phyloP scores from a whole-genome alignment of 2,113 vertebrate species.

The Urocynchramus pylzowi region DNA sequence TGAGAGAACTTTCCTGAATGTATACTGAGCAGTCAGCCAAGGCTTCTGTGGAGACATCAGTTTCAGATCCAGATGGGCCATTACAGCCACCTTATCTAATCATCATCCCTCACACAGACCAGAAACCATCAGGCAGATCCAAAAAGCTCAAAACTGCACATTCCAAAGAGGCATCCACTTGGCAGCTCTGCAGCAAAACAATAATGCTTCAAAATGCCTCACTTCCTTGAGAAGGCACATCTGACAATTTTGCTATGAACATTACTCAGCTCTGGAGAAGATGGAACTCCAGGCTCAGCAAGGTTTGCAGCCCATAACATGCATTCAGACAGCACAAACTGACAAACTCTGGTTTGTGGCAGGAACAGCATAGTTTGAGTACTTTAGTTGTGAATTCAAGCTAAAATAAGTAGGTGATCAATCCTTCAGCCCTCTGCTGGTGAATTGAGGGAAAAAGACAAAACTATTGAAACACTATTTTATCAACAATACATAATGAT shows the following conservation, averaged over 20 bases:
- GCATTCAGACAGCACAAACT: neutral
- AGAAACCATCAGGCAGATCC: neutral
- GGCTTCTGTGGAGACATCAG: neutral
- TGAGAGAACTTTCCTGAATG: neutral
- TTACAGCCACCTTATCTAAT: neutral
- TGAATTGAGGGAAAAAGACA: neutral
- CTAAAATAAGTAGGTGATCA: neutral
- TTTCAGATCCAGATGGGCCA: neutral
- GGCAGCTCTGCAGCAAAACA: neutral
- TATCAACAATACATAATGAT: neutral
- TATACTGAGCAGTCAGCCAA: neutral
- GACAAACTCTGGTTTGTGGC: neutral
- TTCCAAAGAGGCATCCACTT: neutral
- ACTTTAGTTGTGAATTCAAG: neutral
- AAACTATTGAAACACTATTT: neutral
- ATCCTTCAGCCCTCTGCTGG: neutral
- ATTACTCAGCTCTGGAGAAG: neutral
- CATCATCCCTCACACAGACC: neutral
- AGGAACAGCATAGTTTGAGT: neutral
- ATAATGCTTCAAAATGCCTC: neutral
- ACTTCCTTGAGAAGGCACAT: neutral
- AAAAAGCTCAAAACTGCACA: neutral
- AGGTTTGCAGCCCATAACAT: accelerated
- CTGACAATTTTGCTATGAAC: neutral
- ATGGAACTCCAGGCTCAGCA: neutral